Percentiles rank a stretch among this genome's conserved stretches.
Evolutionary conservation across 1,140 invertebrate species (phyloP).

Genomic region (Bombus polaris): DNA sequence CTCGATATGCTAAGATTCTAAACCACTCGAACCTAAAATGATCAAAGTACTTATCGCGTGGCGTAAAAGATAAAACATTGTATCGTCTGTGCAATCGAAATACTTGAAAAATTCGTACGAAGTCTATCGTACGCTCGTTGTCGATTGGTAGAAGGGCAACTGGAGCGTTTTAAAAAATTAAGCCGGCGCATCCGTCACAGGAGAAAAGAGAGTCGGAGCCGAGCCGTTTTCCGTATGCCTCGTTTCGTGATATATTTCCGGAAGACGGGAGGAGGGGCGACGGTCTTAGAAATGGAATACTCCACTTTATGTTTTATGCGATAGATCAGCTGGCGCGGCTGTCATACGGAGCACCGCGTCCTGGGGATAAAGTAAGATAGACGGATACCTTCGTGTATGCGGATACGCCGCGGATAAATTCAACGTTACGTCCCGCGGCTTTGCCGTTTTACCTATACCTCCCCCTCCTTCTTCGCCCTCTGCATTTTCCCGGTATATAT

Average conservation of each 20-base stretch:
- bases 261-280: slow-evolving; percentile 36
- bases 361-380: slow-evolving; percentile 82
- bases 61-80: not conserved
- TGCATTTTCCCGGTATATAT: slow-evolving; percentile 52
- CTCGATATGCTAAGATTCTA: not conserved
- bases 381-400: slow-evolving; percentile 79
- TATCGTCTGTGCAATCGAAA: not conserved
- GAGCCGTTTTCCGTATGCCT: slow-evolving; percentile 62
- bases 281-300: slow-evolving; percentile 81
- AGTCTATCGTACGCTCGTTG: not conserved
- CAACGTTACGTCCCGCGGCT: slow-evolving; percentile 79
- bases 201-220: slow-evolving; percentile 2
- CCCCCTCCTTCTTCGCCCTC: slow-evolving; percentile 27
- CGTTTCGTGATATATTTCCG: slow-evolving; percentile 71
- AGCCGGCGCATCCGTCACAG: slow-evolving; percentile 21
- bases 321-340: slow-evolving; percentile 81
- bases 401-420: slow-evolving; percentile 81
- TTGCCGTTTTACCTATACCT: slow-evolving; percentile 78
- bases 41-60: not conserved
- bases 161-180: slow-evolving; percentile 60
- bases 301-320: slow-evolving; percentile 82
- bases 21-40: not conserved
- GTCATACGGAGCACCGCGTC: slow-evolving; percentile 79
- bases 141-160: slow-evolving; percentile 37
- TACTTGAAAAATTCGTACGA: not conserved